phyloP scores from a whole-genome alignment of 2,797 vertebrate genomes.

The Chaetophractus vellerosus region DNA sequence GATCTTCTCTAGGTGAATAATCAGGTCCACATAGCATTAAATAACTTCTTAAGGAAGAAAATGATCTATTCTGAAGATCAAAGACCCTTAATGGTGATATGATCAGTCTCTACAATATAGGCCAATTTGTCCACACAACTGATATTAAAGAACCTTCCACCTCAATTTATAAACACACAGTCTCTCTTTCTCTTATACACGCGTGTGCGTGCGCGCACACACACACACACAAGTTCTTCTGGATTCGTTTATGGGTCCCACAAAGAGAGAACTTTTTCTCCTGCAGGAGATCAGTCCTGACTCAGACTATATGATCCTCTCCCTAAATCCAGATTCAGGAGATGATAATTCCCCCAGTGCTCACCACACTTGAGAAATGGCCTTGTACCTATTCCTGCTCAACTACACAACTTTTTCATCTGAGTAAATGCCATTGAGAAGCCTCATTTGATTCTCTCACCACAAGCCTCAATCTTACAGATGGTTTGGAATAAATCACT shows the following conservation, averaged over 20 bases:
- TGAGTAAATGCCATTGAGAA: background rate
- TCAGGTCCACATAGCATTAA: background rate
- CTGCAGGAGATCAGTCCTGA: background rate
- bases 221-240: background rate
- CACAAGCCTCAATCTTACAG: background rate
- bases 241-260: background rate
- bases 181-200: no score
- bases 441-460: background rate
- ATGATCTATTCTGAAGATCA: background rate
- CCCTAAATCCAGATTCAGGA: background rate
- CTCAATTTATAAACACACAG: background rate
- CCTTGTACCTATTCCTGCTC: background rate
- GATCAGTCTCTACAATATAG: background rate
- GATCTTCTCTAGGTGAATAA: background rate
- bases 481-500: background rate
- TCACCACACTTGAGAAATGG: background rate
- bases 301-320: background rate
- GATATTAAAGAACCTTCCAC: background rate
- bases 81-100: background rate
- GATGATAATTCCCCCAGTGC: background rate
- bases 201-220: accelerated
- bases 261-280: background rate
- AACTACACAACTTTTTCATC: background rate
- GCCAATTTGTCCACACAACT: background rate
- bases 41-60: background rate